A percentile compares a stretch with the other conserved stretches of the same genome.
Evolutionary conservation across 2,797 vertebrate species (phyloP).

Genomic region (Enteromius fasciolatus): DNA sequence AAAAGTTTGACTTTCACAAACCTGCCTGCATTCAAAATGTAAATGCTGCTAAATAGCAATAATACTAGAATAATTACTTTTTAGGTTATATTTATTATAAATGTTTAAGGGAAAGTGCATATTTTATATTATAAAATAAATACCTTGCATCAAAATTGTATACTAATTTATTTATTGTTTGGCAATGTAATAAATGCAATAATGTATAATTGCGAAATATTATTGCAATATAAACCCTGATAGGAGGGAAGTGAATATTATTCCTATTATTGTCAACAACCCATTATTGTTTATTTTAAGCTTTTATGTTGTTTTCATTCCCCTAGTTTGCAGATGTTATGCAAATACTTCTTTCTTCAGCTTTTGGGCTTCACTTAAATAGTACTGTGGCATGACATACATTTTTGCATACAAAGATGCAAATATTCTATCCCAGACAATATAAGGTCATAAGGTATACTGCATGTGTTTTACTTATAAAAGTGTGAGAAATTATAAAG

Average conservation of each 20-base stretch:
- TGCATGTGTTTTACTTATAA: background rate
- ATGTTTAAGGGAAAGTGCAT: background rate
- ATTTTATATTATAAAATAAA: background rate
- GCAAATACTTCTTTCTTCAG: background rate
- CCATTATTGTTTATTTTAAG: background rate
- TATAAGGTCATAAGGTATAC: background rate
- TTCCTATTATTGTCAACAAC: background rate
- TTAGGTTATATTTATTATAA: background rate
- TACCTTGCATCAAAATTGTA: background rate
- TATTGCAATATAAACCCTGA: background rate
- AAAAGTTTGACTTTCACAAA: background rate
- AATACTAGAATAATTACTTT: background rate
- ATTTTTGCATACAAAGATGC: background rate
- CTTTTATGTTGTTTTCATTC: background rate
- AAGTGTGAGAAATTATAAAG: background rate
- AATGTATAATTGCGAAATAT: background rate
- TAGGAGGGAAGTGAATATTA: constrained; percentile 4
- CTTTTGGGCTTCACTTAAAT: constrained; percentile 13
- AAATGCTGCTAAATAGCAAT: background rate
- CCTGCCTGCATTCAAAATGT: background rate
- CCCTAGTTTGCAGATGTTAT: background rate
- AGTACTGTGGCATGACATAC: background rate
- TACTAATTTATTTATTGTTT: background rate
- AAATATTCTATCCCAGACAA: background rate
- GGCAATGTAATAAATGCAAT: background rate